phyloP scores from a whole-genome alignment of 2,113 vertebrate species.

The Spea bombifrons region DNA sequence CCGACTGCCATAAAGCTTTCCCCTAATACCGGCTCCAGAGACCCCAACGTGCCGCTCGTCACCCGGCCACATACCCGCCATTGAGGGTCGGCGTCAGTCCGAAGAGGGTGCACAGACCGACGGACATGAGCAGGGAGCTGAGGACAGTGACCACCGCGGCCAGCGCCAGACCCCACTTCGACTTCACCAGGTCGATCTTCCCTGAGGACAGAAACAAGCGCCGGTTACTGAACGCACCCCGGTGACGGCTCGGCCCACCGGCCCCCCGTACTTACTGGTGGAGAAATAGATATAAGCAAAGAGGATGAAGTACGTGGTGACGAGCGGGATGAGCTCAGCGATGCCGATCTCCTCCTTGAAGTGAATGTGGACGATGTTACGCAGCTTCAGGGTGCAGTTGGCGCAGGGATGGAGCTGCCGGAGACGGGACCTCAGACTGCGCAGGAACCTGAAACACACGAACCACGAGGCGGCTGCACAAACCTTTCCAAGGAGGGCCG shows the following conservation, averaged over 20 bases:
- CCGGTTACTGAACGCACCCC: no score
- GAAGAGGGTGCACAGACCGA: constrained; percentile 93
- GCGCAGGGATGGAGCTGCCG: constrained; percentile 85
- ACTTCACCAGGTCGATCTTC: constrained; percentile 99
- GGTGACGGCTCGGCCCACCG: not conserved
- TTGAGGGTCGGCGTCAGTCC: constrained; percentile 95
- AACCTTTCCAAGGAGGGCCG: no score
- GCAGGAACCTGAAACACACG: constrained; percentile 74
- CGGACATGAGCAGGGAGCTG: constrained; percentile 97
- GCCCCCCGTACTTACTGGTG: constrained; percentile 74
- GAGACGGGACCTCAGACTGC: constrained; percentile 83
- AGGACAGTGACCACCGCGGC: constrained; percentile 95
- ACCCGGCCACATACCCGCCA: constrained; percentile 79
- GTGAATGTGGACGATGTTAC: constrained; percentile 89
- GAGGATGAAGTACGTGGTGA: constrained; percentile 97
- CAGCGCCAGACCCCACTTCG: constrained; percentile 95
- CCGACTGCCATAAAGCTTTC: no score
- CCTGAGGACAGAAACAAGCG: constrained; percentile 63
- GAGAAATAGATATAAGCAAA: constrained; percentile 99
- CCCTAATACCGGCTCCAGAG: no score
- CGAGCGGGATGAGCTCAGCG: constrained; percentile 90
- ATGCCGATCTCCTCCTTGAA: constrained; percentile 97
- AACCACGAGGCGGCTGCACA: not conserved
- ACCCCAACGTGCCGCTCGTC: no score
- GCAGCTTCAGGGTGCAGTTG: constrained; percentile 87